Base-by-base conservation (phyloP, 2,113 vertebrate genomes). In the Heterotis niloticus region DNA sequence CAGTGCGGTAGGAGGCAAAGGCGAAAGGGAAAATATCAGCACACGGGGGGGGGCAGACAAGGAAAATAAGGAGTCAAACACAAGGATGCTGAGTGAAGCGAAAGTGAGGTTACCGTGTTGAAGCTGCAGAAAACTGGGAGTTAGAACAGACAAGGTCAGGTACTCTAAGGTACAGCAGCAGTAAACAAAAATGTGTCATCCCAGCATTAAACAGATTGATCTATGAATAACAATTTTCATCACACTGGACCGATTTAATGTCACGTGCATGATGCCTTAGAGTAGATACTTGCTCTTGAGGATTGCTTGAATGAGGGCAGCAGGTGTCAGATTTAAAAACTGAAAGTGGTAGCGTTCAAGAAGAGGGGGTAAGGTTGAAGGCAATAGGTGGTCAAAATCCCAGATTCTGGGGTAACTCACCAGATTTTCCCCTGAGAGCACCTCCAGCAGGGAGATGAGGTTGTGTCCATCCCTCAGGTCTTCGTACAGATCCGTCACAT, bases 401-500 rank as follows among this genome's bases (percentile, higher is more conserved):
- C 34, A 4, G 34, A 44, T 44, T 2, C 7, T 1, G 24, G 52
- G 13, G 20, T 5, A 20, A 9, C 95, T 91, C 85, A 95, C 95
- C 96, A 98, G 91, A 0, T 94, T 96, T 86, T 98, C 96, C 84
- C 96, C 97, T 0, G 97, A 98, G 81, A 98, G 95, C 81, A 98
- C 96, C 90, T 98, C 97, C 92, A 98, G 93, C 85, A 98, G 91
- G 1, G 96, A 98, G 91, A 98, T 97, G 86, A 98, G 96, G 87
- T 95, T 98, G 94, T 98, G 96, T 84, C 97, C 97, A 91, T 98
- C 96, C 11, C 96, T 88, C 81, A 98, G 95, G 88, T 98, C 96
- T 85, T 98, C 97, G 10, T 98, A 98, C 68, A 99, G 90, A 87
- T 99, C 97, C 10, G 93, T 95, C 89, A 98, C 90, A 14, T 98